phyloP scores from a whole-genome alignment of 1,140 invertebrate species.

The Oedothorax gibbosus region DNA sequence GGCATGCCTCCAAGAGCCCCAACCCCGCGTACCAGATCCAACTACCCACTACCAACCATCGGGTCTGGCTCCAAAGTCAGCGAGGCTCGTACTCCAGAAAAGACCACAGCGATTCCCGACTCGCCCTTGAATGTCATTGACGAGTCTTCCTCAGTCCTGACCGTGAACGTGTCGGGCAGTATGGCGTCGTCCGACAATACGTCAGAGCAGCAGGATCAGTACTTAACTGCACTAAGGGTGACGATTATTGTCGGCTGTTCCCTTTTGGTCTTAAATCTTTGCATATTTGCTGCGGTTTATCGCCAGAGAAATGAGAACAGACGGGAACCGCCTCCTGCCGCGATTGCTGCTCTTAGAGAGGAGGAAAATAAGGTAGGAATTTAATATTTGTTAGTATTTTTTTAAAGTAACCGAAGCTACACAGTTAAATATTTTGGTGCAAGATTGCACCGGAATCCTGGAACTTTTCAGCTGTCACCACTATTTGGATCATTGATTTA shows the following conservation, averaged over 20 bases:
- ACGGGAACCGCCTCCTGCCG: conserved; percentile 70
- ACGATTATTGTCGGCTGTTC: conserved; percentile 94
- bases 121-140: neutral
- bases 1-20: conserved; percentile 10
- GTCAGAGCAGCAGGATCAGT: conserved; percentile 72
- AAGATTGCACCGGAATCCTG: too few relatives aligned
- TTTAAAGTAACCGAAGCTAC: too few relatives aligned
- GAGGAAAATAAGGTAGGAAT: conserved; percentile 1
- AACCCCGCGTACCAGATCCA: neutral
- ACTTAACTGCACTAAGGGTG: conserved; percentile 87
- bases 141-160: neutral
- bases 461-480: too few relatives aligned
- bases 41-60: neutral
- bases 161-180: conserved; percentile 76
- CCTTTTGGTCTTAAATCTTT: conserved; percentile 88
- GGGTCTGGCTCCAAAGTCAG: conserved; percentile 15
- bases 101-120: neutral
- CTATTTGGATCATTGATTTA: too few relatives aligned
- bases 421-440: too few relatives aligned
- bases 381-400: too few relatives aligned
- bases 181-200: conserved; percentile 71
- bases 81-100: neutral
- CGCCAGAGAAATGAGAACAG: conserved; percentile 91
- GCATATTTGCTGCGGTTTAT: conserved; percentile 94
- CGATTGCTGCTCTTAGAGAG: neutral